phyloP scores from a whole-genome alignment of 2,797 vertebrate species.

The Champsocephalus esox region DNA sequence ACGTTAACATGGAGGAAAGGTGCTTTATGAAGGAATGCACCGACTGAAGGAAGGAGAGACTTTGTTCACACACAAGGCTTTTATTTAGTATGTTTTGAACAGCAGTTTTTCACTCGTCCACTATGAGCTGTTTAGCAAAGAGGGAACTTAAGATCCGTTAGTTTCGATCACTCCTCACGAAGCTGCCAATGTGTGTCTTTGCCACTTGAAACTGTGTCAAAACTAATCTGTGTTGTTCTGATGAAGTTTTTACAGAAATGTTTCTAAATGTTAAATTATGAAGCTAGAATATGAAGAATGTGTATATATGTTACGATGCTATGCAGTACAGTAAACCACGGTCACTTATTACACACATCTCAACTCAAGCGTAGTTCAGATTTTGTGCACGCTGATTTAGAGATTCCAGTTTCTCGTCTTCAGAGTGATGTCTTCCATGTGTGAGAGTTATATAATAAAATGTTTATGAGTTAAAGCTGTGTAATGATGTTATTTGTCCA shows the following conservation, averaged over 20 bases:
- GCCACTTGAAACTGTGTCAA: slow-evolving; percentile 53
- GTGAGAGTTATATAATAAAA: slow-evolving; percentile 71
- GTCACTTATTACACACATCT: slow-evolving; percentile 21
- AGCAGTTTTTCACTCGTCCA: slow-evolving; percentile 7
- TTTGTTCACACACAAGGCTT: background rate
- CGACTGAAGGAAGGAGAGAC: background rate
- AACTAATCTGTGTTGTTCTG: slow-evolving; percentile 40
- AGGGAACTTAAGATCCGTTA: slow-evolving; percentile 28
- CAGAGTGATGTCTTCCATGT: slow-evolving; percentile 35
- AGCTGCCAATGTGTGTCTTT: slow-evolving; percentile 41
- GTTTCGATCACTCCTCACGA: slow-evolving; percentile 30
- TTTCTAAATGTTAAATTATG: slow-evolving; percentile 78
- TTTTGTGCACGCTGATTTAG: slow-evolving; percentile 28
- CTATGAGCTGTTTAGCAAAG: slow-evolving; percentile 11
- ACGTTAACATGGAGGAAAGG: background rate
- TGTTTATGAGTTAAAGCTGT: slow-evolving; percentile 53
- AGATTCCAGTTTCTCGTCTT: slow-evolving; percentile 24
- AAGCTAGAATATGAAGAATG: slow-evolving; percentile 66
- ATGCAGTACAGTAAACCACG: slow-evolving; percentile 57
- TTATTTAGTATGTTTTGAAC: background rate
- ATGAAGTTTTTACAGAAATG: slow-evolving; percentile 48
- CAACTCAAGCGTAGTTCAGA: slow-evolving; percentile 44
- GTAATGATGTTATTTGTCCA: slow-evolving; percentile 46
- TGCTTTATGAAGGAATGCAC: slow-evolving; percentile 12
- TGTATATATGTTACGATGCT: slow-evolving; percentile 67